phyloP scores from a whole-genome alignment of 2,888 invertebrate species.

The Tuta absoluta region DNA sequence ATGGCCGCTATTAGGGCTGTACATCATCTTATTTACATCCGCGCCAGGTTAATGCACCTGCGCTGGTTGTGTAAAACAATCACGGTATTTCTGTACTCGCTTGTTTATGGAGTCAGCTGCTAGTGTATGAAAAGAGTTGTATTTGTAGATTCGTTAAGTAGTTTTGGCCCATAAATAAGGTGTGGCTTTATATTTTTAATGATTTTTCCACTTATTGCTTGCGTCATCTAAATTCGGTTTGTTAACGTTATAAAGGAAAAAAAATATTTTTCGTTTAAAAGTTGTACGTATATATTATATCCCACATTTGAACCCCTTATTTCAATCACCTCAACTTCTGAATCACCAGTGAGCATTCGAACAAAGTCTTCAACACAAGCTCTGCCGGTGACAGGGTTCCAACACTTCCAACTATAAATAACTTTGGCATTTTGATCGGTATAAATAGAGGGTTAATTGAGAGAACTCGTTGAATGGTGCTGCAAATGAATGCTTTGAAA shows the following conservation, averaged over 20 bases:
- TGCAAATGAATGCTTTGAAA: background rate
- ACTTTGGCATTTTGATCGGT: slow-evolving; percentile 21
- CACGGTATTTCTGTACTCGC: slow-evolving; percentile 61
- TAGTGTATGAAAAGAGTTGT: slow-evolving; percentile 33
- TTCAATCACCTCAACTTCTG: background rate
- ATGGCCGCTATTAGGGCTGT: slow-evolving; percentile 72
- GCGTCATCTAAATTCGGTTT: too few species aligned
- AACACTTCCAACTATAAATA: slow-evolving; percentile 18
- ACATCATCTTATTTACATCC: slow-evolving; percentile 77
- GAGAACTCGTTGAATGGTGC: slow-evolving; percentile 15
- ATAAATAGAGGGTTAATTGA: slow-evolving; percentile 28
- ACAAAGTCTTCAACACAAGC: background rate
- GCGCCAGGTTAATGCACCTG: slow-evolving; percentile 68
- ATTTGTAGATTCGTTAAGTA: too few species aligned
- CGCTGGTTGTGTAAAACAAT: slow-evolving; percentile 57
- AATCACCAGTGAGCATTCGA: background rate
- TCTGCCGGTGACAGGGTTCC: background rate
- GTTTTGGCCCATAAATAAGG: too few species aligned
- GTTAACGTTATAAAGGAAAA: too few species aligned
- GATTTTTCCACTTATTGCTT: too few species aligned
- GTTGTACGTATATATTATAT: background rate
- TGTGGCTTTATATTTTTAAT: too few species aligned
- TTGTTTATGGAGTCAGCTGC: slow-evolving; percentile 47
- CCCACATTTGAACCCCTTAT: background rate
- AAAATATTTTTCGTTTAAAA: background rate